Evolutionary conservation across 2,797 vertebrate species (phyloP), one percentile per base, ranked within the genome.

Genomic region (Malurus splendens): DNA sequence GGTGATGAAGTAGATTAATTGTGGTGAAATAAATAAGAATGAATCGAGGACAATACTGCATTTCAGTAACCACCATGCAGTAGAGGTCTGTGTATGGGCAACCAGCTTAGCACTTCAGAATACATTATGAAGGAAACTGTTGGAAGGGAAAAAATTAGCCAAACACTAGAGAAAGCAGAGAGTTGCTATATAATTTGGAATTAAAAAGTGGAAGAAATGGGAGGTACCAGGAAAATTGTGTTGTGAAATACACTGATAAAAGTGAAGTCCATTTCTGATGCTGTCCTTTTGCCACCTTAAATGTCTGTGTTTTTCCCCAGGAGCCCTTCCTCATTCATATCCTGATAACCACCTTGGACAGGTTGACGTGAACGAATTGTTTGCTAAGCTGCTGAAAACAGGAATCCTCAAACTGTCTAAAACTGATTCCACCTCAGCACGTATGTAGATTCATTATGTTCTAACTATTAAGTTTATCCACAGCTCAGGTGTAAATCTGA

Each of bases 301-400:
- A 60, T 57, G 13, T 61, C 2, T 4, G 0, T 94, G 48, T 75
- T 85, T 51, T 68, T 78, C 28, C 86, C 10, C 77, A 97, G 97
- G 95, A 96, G 97, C 85, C 33, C 90, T 98, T 38, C 98, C 97
- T 73, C 98, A 98, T 90, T 90, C 92, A 32, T 97, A 98, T 56
- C 95, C 98, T 45, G 99, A 99, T 96, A 99, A 98, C 96, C 98
- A 99, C 96, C 98, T 99, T 12, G 98, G 99, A 25, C 99, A 99
- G 95, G 96, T 99, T 20, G 99, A 99, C 93, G 99, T 99, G 76
- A 99, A 99, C 75, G 98, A 99, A 90, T 96, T 99, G 47, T 98
- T 99, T 78, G 96, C 98, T 91, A 99, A 99, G 95, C 98, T 99
- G 86, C 96, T 99, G 90, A 98, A 97, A 87, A 99, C 96, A 39